Evolutionary conservation across 2,113 vertebrate genomes (phyloP).

Genomic region (Anguilla rostrata): DNA sequence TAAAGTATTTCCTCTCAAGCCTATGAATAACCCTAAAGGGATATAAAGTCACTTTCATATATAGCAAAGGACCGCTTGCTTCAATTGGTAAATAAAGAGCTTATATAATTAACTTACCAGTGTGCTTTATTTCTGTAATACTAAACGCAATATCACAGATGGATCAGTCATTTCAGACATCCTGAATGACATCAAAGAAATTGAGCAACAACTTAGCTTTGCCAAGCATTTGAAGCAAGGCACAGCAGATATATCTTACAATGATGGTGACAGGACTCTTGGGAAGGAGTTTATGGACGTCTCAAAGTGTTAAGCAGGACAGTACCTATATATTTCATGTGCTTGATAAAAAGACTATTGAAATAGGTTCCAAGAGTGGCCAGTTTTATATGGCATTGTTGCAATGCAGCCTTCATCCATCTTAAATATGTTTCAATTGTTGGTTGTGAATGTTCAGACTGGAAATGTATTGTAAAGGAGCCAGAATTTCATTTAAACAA

Average conservation of each 20-base stretch:
- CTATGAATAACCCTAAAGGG: constrained; percentile 61
- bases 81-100: constrained; percentile 29
- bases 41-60: constrained; percentile 50
- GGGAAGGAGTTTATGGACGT: not conserved
- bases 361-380: not conserved
- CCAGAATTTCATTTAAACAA: too few species aligned
- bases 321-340: not conserved
- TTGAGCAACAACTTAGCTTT: not conserved
- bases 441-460: too few species aligned
- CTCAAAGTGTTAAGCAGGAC: not conserved
- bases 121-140: constrained; percentile 20
- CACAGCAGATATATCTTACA: constrained; percentile 19
- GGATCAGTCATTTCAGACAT: constrained; percentile 23
- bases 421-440: too few species aligned
- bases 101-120: constrained; percentile 36
- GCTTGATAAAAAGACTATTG: not conserved
- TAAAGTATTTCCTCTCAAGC: constrained; percentile 58
- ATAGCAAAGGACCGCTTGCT: constrained; percentile 32
- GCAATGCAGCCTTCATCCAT: too few species aligned
- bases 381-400: too few species aligned
- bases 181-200: constrained; percentile 13
- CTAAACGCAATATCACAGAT: constrained; percentile 24
- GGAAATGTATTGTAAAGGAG: too few species aligned
- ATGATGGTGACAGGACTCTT: not conserved
- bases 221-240: constrained; percentile 10